Conservation (phyloP, 2,113 vertebrate species). For the Pyxicephalus adspersus region DNA sequence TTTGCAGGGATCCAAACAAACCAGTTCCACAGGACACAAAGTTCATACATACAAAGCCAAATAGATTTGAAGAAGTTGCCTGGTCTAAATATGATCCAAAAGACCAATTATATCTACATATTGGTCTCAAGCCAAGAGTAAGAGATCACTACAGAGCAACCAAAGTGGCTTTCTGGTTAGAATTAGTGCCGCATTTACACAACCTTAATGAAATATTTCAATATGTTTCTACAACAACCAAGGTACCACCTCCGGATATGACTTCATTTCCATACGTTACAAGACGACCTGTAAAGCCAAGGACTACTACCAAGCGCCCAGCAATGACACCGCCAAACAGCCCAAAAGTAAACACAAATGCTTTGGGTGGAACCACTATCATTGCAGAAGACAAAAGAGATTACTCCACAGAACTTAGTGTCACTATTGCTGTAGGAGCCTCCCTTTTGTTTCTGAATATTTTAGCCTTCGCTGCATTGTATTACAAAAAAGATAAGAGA, state of each 20-base stretch:
- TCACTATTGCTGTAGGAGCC: conserved; percentile 93
- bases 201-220: conserved; percentile 93
- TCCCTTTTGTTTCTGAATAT: conserved; percentile 95
- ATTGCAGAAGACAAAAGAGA: conserved; percentile 92
- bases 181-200: conserved; percentile 91
- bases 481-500: conserved; percentile 96
- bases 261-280: conserved; percentile 90
- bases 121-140: conserved; percentile 91
- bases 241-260: conserved; percentile 91
- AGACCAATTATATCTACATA: conserved; percentile 95
- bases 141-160: conserved; percentile 94
- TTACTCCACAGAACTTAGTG: conserved; percentile 92
- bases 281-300: conserved; percentile 85
- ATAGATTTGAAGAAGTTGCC: conserved; percentile 95
- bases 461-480: conserved; percentile 90
- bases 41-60: conserved; percentile 96
- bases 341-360: conserved; percentile 81
- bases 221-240: conserved; percentile 93
- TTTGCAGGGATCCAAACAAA: conserved; percentile 89
- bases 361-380: conserved; percentile 81
- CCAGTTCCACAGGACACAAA: conserved; percentile 97
- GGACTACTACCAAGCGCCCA: conserved; percentile 94
- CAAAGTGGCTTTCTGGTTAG: conserved; percentile 96
- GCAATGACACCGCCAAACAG: conserved; percentile 83
- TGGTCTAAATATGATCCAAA: conserved; percentile 98